Evolutionary conservation across 2,888 invertebrate species (phyloP).

Genomic region (Phasia obesa): DNA sequence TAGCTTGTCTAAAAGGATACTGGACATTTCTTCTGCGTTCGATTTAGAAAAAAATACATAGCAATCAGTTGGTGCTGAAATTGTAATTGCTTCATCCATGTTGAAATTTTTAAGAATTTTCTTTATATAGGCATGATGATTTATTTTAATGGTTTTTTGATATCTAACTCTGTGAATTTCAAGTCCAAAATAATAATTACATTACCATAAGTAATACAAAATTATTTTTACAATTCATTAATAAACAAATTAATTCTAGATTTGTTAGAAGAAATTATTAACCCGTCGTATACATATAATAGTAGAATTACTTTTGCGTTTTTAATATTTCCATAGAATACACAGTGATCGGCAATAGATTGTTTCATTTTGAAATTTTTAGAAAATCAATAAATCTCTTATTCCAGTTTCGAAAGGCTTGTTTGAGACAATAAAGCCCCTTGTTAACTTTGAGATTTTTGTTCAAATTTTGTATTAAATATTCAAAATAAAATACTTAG

Average conservation of each 20-base stretch:
- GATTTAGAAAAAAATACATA: constrained; percentile 39
- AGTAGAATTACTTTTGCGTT: constrained; percentile 59
- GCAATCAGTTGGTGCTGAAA: constrained; percentile 67
- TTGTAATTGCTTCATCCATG: constrained; percentile 58
- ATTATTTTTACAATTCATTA: constrained; percentile 27
- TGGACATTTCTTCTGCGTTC: not conserved
- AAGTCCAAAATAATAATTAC: constrained; percentile 54
- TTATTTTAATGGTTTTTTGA: constrained; percentile 61
- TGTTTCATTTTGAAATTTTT: constrained; percentile 70
- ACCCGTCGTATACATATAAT: constrained; percentile 76
- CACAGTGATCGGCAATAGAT: constrained; percentile 74
- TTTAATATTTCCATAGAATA: constrained; percentile 67
- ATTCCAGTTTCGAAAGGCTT: constrained; percentile 72
- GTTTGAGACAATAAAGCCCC: constrained; percentile 73
- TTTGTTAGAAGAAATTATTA: constrained; percentile 55
- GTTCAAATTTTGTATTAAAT: too few species aligned
- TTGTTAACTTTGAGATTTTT: too few species aligned
- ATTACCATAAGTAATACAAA: constrained; percentile 43
- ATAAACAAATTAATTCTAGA: constrained; percentile 35
- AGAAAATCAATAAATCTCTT: constrained; percentile 69
- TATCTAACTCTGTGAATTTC: constrained; percentile 49
- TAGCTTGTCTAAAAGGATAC: too few species aligned
- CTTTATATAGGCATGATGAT: constrained; percentile 62
- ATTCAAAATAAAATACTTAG: too few species aligned
- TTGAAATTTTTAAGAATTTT: constrained; percentile 66